Evolutionary conservation across 2,888 invertebrate genomes (phyloP).

Genomic region (Odontocolon sp.): DNA sequence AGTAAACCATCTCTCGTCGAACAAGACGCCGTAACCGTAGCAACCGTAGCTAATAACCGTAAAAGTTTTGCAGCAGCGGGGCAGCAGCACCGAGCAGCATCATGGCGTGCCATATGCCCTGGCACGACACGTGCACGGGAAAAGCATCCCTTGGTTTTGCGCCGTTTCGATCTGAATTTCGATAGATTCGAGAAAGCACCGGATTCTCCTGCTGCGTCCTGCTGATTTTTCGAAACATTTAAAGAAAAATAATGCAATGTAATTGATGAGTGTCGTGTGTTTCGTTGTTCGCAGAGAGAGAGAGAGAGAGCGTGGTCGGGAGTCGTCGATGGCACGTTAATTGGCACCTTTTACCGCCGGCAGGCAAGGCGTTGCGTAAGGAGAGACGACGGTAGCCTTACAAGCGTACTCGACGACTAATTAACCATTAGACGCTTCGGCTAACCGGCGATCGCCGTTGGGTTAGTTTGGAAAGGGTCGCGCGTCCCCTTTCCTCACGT

Average conservation of each 20-base stretch:
- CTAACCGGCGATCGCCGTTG: conserved; percentile 50
- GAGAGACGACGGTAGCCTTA: conserved; percentile 64
- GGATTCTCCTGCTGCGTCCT: no score
- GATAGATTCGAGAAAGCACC: no score
- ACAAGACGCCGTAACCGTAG: background rate
- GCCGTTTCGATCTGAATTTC: conserved; percentile 32
- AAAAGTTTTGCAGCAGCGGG: conserved; percentile 36
- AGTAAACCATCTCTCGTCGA: conserved; percentile 23
- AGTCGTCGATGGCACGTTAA: conserved; percentile 47
- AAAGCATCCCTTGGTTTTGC: conserved; percentile 38
- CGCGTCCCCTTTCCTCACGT: no score
- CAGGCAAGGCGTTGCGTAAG: conserved; percentile 58
- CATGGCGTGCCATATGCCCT: conserved; percentile 63
- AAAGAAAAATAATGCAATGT: no score
- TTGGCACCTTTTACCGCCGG: conserved; percentile 52
- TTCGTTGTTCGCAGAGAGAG: no score
- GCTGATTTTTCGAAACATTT: no score
- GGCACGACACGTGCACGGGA: conserved; percentile 70
- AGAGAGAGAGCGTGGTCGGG: no score
- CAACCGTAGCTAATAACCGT: conserved; percentile 53
- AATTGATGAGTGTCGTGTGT: no score
- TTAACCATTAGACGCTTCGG: conserved; percentile 63
- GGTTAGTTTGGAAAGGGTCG: no score
- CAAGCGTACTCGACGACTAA: conserved; percentile 62
- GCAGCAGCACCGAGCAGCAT: background rate